phyloP scores from a whole-genome alignment of 2,113 vertebrate species.

The Oenanthe melanoleuca region DNA sequence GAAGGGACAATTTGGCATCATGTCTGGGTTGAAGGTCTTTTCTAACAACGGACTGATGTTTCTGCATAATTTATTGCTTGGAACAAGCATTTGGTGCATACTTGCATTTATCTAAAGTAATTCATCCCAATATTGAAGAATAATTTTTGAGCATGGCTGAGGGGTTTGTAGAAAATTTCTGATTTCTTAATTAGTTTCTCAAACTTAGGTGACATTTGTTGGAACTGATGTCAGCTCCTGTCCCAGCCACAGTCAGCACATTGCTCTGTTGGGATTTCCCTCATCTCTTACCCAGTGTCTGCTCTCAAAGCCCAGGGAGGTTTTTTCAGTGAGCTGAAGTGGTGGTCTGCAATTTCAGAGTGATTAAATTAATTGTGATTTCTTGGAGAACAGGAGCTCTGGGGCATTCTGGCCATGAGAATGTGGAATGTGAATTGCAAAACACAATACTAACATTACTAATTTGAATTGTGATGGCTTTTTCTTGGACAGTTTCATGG shows the following conservation, averaged over 20 bases:
- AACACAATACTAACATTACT: background rate
- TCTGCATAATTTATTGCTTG: background rate
- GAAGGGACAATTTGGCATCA: background rate
- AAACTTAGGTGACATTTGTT: background rate
- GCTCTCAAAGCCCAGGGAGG: background rate
- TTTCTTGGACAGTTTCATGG: background rate
- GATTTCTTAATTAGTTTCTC: background rate
- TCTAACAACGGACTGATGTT: background rate
- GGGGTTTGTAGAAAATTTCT: background rate
- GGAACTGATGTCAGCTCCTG: background rate
- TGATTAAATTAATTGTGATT: background rate
- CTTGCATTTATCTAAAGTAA: background rate
- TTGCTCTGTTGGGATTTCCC: background rate
- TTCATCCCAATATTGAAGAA: background rate
- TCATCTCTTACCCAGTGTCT: background rate
- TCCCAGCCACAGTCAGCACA: background rate
- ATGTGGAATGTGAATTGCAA: background rate
- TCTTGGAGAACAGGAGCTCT: background rate
- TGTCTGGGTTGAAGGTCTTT: background rate
- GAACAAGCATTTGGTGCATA: background rate
- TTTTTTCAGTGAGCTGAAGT: background rate
- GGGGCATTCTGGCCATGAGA: background rate
- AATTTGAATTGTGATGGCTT: conserved; percentile 4
- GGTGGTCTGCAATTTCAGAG: background rate
- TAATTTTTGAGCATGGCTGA: background rate